Evolutionary conservation across 2,797 vertebrate genomes (phyloP), one percentile per base, ranked within the genome.

Genomic region (Tapirus indicus): DNA sequence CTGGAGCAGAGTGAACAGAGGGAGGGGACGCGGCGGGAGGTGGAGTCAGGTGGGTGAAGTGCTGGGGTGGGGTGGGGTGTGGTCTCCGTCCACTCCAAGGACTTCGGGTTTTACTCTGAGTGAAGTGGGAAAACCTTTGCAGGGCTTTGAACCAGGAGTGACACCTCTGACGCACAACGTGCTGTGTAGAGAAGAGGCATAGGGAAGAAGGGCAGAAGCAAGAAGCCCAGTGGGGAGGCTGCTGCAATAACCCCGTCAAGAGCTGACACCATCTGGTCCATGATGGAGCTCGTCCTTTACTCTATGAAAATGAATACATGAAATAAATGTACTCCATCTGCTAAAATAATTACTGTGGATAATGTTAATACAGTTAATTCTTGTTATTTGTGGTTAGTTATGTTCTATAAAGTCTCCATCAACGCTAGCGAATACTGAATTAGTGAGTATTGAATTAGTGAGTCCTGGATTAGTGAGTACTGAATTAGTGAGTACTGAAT

Each of bases 61-160:
- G 7, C 29, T 38, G 3, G 3, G 2, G 1, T 6, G 5, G 7
- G 11, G 12, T 56, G 14, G 20, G 35, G 2, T 7, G n/a, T 2
- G 16, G 17, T 52, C 54, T 85, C n/a, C 44, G 52, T 29, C 32
- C 54, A 52, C 71, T 69, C n/a, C 78, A 52, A 62, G 52, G 25
- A 69, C 8, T 20, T 32, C 18, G 13, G 6, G 12, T 75, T 74
- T 87, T 82, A n/a, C 35, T 75, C 35, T n/a, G 12, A 92, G 56
- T 49, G 25, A 78, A 64, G 58, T 1, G 7, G 27, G 35, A 23
- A 60, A 72, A 62, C 25, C 10, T 47, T 5, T 12, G 20, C 2
- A 17, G 17, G 25, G 5, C 38, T 85, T 54, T 83, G 52, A 83
- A 17, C 32, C 13, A 68, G 56, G 18, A 56, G 25, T 25, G 38